A percentile compares a stretch with the other conserved stretches of the same genome.
phyloP scores from a whole-genome alignment of 2,888 invertebrate species.

The Cosmia trapezina region DNA sequence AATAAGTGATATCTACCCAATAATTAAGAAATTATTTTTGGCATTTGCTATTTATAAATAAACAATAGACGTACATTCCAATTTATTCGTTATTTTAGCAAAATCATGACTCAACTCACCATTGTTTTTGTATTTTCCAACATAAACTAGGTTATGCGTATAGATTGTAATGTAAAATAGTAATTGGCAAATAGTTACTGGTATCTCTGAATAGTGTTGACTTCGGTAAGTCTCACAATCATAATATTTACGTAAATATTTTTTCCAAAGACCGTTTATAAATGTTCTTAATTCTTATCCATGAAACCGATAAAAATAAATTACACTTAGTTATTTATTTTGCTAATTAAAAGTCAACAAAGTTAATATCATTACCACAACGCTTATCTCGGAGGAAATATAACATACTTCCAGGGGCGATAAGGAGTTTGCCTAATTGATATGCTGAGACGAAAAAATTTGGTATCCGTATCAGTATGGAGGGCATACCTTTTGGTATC shows the following conservation, averaged over 20 bases:
- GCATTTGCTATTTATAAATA: not conserved
- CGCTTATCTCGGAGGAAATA: conserved; percentile 68
- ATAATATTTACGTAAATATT: conserved; percentile 12
- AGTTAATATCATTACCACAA: conserved; percentile 60
- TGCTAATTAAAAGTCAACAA: conserved; percentile 64
- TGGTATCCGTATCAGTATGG: conserved; percentile 27
- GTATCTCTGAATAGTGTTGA: not conserved
- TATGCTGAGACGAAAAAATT: conserved; percentile 48
- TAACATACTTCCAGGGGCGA: conserved; percentile 62
- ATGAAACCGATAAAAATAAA: conserved; percentile 52
- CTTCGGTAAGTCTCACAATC: conserved; percentile 6
- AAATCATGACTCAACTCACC: not conserved
- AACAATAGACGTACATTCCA: not conserved
- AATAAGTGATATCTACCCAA: not conserved
- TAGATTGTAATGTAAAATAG: not conserved
- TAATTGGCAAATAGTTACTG: not conserved
- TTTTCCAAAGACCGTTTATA: conserved; percentile 15
- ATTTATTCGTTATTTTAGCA: not conserved
- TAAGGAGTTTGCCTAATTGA: conserved; percentile 62
- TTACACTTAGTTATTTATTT: conserved; percentile 48
- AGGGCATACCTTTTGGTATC: not conserved
- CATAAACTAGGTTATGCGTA: not conserved
- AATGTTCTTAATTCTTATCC: conserved; percentile 42
- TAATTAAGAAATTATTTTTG: not conserved
- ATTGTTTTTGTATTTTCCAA: conserved; percentile 13